Evolutionary conservation across 2,888 invertebrate species (phyloP).

Genomic region (Magallana nippona): DNA sequence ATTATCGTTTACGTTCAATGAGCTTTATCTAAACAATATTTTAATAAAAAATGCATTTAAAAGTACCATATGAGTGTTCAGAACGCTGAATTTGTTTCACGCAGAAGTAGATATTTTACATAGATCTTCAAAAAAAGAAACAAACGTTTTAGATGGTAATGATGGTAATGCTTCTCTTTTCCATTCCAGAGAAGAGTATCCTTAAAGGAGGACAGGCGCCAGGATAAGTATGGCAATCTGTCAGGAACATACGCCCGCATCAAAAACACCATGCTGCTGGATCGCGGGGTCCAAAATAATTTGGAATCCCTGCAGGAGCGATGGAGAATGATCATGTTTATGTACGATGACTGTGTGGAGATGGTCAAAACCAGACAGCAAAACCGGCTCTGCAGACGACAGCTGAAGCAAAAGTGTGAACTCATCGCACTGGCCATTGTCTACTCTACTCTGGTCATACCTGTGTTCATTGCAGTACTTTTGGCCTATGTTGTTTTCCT

Average conservation of each 20-base stretch:
- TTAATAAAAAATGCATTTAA: too few species aligned
- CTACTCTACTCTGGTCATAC: conserved; percentile 42
- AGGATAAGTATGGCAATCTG: conserved; percentile 58
- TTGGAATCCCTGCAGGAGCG: conserved; percentile 67
- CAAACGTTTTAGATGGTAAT: too few species aligned
- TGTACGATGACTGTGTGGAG: conserved; percentile 68
- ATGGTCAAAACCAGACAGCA: conserved; percentile 55
- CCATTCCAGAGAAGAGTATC: conserved; percentile 47
- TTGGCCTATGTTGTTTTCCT: conserved; percentile 41
- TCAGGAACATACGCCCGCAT: conserved; percentile 64
- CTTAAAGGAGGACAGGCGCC: conserved; percentile 37
- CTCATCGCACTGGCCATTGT: conserved; percentile 43
- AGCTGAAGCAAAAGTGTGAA: conserved; percentile 36
- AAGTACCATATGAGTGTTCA: too few species aligned
- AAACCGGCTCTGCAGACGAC: conserved; percentile 20
- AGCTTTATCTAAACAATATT: too few species aligned
- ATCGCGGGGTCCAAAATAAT: conserved; percentile 61
- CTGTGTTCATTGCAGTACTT: conserved; percentile 34
- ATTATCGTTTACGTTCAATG: too few species aligned
- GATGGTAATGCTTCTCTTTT: neutral
- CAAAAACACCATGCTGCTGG: conserved; percentile 60
- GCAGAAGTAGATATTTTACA: too few species aligned
- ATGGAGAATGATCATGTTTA: conserved; percentile 68
- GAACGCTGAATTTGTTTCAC: too few species aligned
- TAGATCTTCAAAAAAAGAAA: too few species aligned